A percentile compares a stretch with the other conserved stretches of the same genome.
These are phyloP conservation scores for Theonella swinhoei DNA, from an alignment of 37 sponge, comb jelly and placozoan species.

Conservation along the genomic window DNA sequence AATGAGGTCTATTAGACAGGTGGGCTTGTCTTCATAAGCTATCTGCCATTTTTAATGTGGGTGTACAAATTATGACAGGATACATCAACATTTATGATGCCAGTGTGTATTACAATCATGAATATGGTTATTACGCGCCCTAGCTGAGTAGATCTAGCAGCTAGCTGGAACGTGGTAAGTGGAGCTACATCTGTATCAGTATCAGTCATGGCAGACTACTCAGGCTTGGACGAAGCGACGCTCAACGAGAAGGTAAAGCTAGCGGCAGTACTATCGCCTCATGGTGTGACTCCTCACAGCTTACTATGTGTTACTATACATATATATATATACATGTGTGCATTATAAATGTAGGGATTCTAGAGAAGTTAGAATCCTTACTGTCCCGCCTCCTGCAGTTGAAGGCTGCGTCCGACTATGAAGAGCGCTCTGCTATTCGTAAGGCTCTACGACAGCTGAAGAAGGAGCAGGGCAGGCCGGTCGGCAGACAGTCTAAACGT, in stretches of 20 bases:
- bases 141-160: no score
- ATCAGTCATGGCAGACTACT: conserved; percentile 39
- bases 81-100: no score
- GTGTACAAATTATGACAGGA: no score
- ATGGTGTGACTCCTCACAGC: not conserved
- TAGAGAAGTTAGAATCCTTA: not conserved
- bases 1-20: no score
- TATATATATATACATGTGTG: not conserved
- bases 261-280: no score
- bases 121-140: no score
- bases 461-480: conserved; percentile 36
- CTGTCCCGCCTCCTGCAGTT: conserved; percentile 31
- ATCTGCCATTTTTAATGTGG: no score
- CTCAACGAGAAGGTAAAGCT: conserved; percentile 54
- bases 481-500: not conserved
- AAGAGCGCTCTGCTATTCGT: conserved; percentile 72
- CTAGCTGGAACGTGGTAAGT: no score
- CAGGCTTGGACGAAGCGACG: conserved; percentile 47
- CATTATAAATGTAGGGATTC: not conserved
- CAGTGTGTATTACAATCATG: no score
- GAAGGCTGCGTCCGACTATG: conserved; percentile 58
- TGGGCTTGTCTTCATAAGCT: no score
- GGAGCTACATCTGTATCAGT: no score
- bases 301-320: not conserved
- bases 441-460: conserved; percentile 59